Percentiles rank a stretch among this genome's conserved stretches.
Conservation (phyloP, 2,888 invertebrate species). For the Tortricodes alternella region DNA sequence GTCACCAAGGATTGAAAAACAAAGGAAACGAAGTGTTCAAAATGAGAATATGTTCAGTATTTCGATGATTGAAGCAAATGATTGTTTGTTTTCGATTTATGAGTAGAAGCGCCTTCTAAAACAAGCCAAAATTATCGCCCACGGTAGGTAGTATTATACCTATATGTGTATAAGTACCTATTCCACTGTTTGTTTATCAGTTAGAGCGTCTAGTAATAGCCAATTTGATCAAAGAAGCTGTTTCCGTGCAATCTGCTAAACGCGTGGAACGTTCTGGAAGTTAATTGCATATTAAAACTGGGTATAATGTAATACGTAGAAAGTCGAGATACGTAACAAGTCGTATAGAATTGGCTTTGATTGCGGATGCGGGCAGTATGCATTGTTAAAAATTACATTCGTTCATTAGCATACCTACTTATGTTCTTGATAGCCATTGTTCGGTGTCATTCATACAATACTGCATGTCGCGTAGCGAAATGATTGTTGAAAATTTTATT, state of each 20-base stretch:
- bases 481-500: too few relatives aligned
- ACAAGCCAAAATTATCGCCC: not conserved
- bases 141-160: too few relatives aligned
- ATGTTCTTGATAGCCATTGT: not conserved
- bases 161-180: too few relatives aligned
- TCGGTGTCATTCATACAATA: too few relatives aligned
- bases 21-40: not conserved
- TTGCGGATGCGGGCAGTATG: slow-evolving; percentile 16
- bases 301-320: not conserved
- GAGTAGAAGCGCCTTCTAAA: not conserved
- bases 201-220: slow-evolving; percentile 7
- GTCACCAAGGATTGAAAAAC: too few relatives aligned
- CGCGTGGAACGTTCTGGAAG: slow-evolving; percentile 3
- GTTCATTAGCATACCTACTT: not conserved
- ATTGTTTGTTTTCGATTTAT: not conserved
- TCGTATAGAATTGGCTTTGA: not conserved
- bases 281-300: slow-evolving; percentile 2
- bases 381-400: not conserved
- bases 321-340: not conserved
- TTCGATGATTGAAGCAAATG: not conserved
- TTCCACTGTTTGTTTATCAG: slow-evolving; percentile 1
- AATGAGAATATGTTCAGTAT: not conserved
- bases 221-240: slow-evolving; percentile 1
- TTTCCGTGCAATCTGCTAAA: not conserved
- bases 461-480: too few relatives aligned